Evolutionary conservation across 37 sponge, comb jelly and placozoan species (phyloP).

Genomic region (Lycopodina hypogea): DNA sequence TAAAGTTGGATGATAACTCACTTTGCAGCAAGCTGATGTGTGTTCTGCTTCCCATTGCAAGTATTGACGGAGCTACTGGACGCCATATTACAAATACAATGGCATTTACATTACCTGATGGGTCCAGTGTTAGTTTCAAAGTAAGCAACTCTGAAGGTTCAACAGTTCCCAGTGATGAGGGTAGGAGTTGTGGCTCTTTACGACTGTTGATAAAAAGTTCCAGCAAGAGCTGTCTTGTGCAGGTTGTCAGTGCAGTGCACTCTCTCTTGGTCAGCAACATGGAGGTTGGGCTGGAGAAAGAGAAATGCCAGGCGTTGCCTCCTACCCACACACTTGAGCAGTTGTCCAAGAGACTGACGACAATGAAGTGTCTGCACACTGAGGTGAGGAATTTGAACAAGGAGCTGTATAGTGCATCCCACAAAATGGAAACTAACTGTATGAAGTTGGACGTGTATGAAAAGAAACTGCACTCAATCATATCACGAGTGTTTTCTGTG

Average conservation of each 20-base stretch:
- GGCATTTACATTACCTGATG: neutral
- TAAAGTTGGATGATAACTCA: neutral
- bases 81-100: neutral
- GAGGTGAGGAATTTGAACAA: neutral
- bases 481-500: neutral
- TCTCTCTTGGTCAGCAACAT: neutral
- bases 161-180: neutral
- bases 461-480: neutral
- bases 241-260: neutral
- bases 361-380: neutral
- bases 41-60: neutral
- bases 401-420: neutral
- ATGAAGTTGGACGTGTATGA: neutral
- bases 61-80: neutral
- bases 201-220: neutral
- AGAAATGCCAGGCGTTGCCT: no score
- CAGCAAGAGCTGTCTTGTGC: constrained; percentile 2
- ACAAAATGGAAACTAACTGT: neutral
- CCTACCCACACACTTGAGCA: neutral
- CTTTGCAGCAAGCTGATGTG: neutral
- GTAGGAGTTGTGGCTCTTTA: neutral
- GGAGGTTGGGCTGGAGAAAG: neutral
- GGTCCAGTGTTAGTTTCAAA: neutral
- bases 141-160: neutral
- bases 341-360: neutral